Conservation (phyloP, 2,113 vertebrate genomes). For the Lanius ludovicianus region DNA sequence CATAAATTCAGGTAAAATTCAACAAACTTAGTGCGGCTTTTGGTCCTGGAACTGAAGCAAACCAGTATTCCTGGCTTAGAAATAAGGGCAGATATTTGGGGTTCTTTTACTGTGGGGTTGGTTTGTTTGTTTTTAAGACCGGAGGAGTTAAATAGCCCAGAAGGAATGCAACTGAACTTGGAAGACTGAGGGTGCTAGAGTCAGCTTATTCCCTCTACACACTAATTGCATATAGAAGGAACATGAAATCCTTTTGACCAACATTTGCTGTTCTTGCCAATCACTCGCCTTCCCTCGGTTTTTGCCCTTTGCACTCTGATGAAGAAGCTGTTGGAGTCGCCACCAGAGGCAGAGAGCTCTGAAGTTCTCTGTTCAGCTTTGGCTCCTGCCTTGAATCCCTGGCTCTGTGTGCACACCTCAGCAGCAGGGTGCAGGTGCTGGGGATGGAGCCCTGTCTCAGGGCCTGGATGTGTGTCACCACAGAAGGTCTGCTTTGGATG, state of each 20-base stretch:
- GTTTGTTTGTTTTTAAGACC: not conserved
- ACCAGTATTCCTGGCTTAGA: not conserved
- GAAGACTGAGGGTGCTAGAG: not conserved
- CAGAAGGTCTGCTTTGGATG: not conserved
- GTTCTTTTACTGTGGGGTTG: not conserved
- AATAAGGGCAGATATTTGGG: not conserved
- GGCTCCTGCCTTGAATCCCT: not conserved
- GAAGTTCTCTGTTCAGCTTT: not conserved
- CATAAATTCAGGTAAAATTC: not conserved
- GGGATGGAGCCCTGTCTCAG: not conserved
- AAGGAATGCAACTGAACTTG: not conserved
- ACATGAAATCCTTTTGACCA: not conserved
- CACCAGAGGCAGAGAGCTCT: not conserved
- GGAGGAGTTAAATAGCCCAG: not conserved
- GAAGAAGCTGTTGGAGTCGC: not conserved
- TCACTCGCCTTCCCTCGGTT: not conserved
- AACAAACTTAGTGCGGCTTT: not conserved
- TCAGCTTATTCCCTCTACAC: not conserved
- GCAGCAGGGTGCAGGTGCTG: not conserved
- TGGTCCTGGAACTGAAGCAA: not conserved
- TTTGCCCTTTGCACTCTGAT: not conserved
- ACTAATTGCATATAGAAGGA: not conserved
- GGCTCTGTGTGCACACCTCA: fast-evolving
- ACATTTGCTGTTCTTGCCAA: not conserved
- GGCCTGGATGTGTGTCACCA: not conserved